These are phyloP conservation scores for Otolemur crassicaudatus DNA, from an alignment of 2,797 vertebrate genomes.

Conservation along the genomic window DNA sequence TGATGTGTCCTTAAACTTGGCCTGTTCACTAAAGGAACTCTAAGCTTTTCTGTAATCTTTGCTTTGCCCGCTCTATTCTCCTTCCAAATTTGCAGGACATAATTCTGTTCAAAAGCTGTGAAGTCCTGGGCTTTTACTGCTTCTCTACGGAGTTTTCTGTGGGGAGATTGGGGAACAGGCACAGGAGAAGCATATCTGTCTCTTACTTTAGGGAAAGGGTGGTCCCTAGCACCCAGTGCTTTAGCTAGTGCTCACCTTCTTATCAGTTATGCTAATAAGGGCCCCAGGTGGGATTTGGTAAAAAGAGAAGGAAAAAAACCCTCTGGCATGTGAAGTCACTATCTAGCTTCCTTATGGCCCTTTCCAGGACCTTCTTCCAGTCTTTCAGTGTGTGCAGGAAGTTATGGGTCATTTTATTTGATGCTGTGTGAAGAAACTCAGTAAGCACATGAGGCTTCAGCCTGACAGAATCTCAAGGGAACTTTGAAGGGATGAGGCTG, in stretches of 20 bases:
- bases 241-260: not conserved
- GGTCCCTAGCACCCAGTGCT: not conserved
- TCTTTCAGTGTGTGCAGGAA: not conserved
- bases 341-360: not conserved
- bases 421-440: not conserved
- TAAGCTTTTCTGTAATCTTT: not conserved
- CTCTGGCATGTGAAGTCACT: not conserved
- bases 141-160: not conserved
- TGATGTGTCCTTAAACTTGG: not conserved
- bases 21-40: not conserved
- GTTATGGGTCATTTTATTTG: not conserved
- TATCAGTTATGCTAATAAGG: not conserved
- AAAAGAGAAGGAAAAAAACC: not conserved
- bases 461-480: not conserved
- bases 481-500: not conserved
- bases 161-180: not conserved
- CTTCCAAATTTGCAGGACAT: slow-evolving; percentile 18
- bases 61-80: not conserved
- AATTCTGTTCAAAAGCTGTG: not conserved
- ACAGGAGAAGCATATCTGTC: not conserved
- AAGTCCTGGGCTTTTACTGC: not conserved
- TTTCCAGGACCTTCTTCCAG: not conserved
- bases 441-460: not conserved
- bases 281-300: not conserved
- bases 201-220: not conserved